Evolutionary conservation across 2,888 invertebrate genomes (phyloP), one percentile per base, ranked within the genome.

Genomic region (Notodonta ziczac): DNA sequence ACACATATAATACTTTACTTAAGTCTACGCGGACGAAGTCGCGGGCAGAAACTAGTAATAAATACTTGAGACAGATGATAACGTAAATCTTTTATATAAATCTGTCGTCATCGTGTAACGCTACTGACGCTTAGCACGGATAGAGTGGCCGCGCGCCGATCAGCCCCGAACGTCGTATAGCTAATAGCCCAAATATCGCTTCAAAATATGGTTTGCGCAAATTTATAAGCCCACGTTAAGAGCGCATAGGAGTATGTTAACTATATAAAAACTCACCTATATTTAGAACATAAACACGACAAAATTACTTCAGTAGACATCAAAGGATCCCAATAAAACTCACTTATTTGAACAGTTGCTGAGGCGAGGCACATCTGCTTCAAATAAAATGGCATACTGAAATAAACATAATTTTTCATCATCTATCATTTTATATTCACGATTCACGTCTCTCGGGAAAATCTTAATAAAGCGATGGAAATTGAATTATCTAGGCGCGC

Each of bases 271-370:
- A 71, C 60, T 55, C 59, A 63, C 63, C 75, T 80, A 79, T 81
- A 82, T 83, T 83, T 78, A 82, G 78, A 80, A 78, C 74, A 81
- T 81, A 86, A 85, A 85, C 82, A 85, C 69, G 76, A 78, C 78
- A 81, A 85, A 87, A 85, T 87, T 82, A 80, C 85, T 86, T 76
- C 78, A 79, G 81, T 73, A 84, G 80, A 90, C 87, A 87, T 90
- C 89, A 90, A 90, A 90, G 89, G 82, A 80, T 78, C 82, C 81
- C 80, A 82, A 87, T 88, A 86, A 87, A 87, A 86, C 80, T 82
- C 81, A 83, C 84, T 85, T 87, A 86, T 87, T 85, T 82, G 82
- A 84, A 81, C 85, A 80, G 84, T 82, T 75, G 82, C 76, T 75
- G 69, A 66, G 72, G 74, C 78, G 83, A 76, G 82, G 78, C 84